Conservation (phyloP, 2,113 vertebrate genomes). For the Charadrius vociferus region DNA sequence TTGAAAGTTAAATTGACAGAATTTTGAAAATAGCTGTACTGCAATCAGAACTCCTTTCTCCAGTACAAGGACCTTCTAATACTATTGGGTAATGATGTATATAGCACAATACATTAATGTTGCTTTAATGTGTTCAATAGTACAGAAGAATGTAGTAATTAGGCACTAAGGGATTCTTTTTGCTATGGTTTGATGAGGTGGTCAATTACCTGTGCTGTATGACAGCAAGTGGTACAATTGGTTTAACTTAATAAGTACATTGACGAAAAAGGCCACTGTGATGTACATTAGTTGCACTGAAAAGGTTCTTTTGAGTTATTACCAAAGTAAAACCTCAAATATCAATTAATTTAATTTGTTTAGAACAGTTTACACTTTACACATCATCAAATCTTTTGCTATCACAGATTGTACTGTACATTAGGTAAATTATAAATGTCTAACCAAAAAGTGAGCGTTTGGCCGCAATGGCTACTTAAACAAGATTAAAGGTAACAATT, state of each 20-base stretch:
- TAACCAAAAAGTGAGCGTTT: slow-evolving; percentile 30
- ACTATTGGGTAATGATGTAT: slow-evolving; percentile 30
- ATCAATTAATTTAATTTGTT: slow-evolving; percentile 78
- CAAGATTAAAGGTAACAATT: slow-evolving; percentile 61
- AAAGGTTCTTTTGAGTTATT: slow-evolving; percentile 67
- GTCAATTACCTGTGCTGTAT: slow-evolving; percentile 71
- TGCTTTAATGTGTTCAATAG: slow-evolving; percentile 45
- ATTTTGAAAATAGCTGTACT: not conserved
- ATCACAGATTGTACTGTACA: not conserved
- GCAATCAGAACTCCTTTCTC: slow-evolving; percentile 39
- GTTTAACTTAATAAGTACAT: slow-evolving; percentile 74
- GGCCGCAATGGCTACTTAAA: slow-evolving; percentile 54
- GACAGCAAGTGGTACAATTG: slow-evolving; percentile 68
- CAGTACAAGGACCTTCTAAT: not conserved
- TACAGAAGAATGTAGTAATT: slow-evolving; percentile 65
- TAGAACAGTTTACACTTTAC: slow-evolving; percentile 68
- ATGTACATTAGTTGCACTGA: slow-evolving; percentile 58
- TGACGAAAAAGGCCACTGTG: slow-evolving; percentile 64
- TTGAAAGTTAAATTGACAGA: slow-evolving; percentile 9
- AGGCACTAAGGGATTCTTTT: slow-evolving; percentile 64
- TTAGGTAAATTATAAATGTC: slow-evolving; percentile 57
- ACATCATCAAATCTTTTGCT: slow-evolving; percentile 55
- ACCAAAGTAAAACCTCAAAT: slow-evolving; percentile 51
- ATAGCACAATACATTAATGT: slow-evolving; percentile 36
- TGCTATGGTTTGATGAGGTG: slow-evolving; percentile 68